These are phyloP conservation scores for Eledone cirrhosa DNA, from an alignment of 2,888 invertebrate species.

Conservation along the genomic window DNA sequence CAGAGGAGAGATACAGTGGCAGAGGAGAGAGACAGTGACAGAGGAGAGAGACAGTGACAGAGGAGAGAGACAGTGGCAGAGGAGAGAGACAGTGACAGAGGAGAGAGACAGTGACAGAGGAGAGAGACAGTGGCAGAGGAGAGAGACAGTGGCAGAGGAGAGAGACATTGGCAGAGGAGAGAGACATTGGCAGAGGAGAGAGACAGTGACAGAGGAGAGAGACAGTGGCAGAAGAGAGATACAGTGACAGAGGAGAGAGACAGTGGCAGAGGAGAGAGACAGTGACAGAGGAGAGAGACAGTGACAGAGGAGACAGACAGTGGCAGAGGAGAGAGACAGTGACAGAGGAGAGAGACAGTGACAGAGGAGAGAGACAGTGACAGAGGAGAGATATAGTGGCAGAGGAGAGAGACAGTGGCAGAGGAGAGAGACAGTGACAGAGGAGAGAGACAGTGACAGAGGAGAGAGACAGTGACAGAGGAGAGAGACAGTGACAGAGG, in stretches of 20 bases:
- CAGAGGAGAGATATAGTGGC: not conserved
- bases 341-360: not conserved
- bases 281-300: not conserved
- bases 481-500: not conserved
- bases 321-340: not conserved
- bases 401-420: not conserved
- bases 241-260: not conserved
- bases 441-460: not conserved
- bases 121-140: not conserved
- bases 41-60: not conserved
- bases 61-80: not conserved
- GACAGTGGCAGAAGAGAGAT: not conserved
- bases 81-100: too few species aligned
- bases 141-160: not conserved
- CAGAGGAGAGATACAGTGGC: not conserved
- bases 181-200: not conserved
- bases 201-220: not conserved
- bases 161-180: not conserved
- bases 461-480: accelerated
- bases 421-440: not conserved
- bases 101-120: not conserved
- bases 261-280: not conserved
- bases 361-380: not conserved
- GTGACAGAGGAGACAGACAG: not conserved
- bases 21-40: not conserved